phyloP scores from a whole-genome alignment of 2,113 vertebrate genomes.

The Oryzias melastigma region DNA sequence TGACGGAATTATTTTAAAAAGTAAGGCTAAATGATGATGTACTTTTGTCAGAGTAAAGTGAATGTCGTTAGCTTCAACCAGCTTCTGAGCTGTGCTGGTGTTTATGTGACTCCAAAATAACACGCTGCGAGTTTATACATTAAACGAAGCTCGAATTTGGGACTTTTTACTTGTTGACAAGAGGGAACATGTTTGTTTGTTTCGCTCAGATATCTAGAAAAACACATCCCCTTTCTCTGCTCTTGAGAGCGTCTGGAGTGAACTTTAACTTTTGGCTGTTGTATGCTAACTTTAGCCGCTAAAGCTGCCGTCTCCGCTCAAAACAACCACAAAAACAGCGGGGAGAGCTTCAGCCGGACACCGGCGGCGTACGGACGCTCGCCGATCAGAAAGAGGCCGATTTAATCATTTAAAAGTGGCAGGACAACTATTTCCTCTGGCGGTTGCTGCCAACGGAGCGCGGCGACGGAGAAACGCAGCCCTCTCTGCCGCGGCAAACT shows the following conservation, averaged over 20 bases:
- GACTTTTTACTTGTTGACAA: no score
- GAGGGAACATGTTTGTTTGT: no score
- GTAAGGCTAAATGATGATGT: no score
- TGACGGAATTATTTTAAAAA: no score
- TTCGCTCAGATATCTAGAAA: not conserved
- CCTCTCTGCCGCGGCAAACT: conserved; percentile 1
- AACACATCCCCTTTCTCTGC: conserved; percentile 13
- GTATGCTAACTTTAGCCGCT: conserved; percentile 61
- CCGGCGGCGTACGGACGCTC: not conserved
- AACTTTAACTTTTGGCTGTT: conserved; percentile 44
- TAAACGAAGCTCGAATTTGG: no score
- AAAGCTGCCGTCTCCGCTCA: not conserved
- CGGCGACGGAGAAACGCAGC: conserved; percentile 46
- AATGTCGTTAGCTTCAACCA: no score
- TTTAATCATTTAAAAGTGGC: conserved; percentile 61
- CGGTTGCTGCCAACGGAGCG: conserved; percentile 40
- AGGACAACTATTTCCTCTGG: conserved; percentile 15
- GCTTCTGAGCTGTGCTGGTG: no score
- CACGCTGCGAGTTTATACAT: no score
- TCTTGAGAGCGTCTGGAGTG: conserved; percentile 12
- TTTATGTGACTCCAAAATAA: no score
- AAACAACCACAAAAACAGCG: not conserved
- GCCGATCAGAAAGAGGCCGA: conserved; percentile 14
- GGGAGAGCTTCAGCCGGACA: not conserved
- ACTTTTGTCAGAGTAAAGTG: no score